A percentile compares a stretch with the other conserved stretches of the same genome.
Evolutionary conservation across 1,140 invertebrate species (phyloP).

Genomic region (Drosophila albomicans): DNA sequence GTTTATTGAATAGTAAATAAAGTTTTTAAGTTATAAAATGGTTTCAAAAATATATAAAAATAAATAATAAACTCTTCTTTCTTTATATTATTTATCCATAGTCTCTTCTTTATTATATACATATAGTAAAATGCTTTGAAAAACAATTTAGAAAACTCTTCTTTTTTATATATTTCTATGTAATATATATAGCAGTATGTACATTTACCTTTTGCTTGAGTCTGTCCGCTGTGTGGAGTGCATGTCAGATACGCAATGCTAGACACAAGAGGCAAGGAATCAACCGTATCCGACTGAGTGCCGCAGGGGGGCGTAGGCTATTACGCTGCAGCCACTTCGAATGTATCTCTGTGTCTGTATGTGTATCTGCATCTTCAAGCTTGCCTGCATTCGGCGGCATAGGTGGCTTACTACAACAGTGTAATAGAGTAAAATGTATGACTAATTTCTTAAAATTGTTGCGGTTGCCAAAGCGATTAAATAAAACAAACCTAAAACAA

Average conservation of each 20-base stretch:
- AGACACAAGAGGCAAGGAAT: conserved; percentile 78
- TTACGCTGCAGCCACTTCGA: not conserved
- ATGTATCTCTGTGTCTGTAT: conserved; percentile 30
- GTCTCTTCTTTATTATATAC: too few relatives aligned
- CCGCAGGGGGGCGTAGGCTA: conserved; percentile 1
- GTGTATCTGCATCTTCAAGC: conserved; percentile 78
- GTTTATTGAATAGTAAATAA: too few relatives aligned
- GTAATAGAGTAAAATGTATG: conserved; percentile 47
- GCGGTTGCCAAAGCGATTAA: conserved; percentile 57
- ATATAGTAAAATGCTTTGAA: not conserved
- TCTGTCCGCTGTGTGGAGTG: conserved; percentile 35
- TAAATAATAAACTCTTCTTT: too few relatives aligned
- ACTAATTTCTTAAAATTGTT: conserved; percentile 71
- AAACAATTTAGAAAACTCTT: not conserved
- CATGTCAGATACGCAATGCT: conserved; percentile 78
- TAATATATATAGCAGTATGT: not conserved
- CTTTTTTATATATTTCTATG: not conserved
- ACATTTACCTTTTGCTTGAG: not conserved
- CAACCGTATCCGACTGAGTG: conserved; percentile 62
- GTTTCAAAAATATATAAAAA: too few relatives aligned
- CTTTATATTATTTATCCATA: too few relatives aligned
- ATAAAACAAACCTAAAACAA: conserved; percentile 61
- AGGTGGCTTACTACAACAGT: not conserved
- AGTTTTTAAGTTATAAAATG: too few relatives aligned
- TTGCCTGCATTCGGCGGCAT: conserved; percentile 52